Percentiles rank a stretch among this genome's conserved stretches.
These are phyloP conservation scores for Oryzias javanicus DNA, from an alignment of 2,113 vertebrate species.

Conservation along the genomic window DNA sequence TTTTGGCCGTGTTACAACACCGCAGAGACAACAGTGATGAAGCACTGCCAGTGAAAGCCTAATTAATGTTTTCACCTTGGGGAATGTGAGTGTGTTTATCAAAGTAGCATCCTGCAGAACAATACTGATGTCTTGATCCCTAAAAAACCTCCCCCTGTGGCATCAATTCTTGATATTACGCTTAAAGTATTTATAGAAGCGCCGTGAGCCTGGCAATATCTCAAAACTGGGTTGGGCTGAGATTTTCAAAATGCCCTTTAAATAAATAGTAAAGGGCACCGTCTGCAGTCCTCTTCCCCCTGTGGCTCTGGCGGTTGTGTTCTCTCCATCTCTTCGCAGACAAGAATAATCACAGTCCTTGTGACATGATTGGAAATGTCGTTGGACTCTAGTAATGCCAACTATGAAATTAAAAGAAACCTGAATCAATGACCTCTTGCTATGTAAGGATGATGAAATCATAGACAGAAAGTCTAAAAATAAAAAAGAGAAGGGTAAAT, in stretches of 20 bases:
- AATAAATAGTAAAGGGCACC: background rate
- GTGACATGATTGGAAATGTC: too few species aligned
- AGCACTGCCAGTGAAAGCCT: conserved; percentile 23
- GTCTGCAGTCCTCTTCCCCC: background rate
- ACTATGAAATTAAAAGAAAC: too few species aligned
- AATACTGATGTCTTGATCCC: too few species aligned
- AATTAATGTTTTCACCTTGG: conserved; percentile 45
- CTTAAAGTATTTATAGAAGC: background rate
- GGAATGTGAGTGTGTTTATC: background rate
- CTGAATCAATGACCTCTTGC: too few species aligned
- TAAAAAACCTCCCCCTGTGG: background rate
- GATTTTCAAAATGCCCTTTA: background rate
- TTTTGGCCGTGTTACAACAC: conserved; percentile 20
- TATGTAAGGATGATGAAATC: too few species aligned
- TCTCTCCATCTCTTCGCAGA: background rate
- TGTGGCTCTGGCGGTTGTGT: background rate
- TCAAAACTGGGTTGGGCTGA: background rate
- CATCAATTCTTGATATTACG: background rate
- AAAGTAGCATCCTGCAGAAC: background rate
- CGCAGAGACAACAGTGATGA: conserved; percentile 46
- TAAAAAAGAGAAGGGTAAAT: too few species aligned
- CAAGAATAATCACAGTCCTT: background rate
- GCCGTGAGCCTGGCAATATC: background rate
- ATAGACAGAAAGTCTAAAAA: too few species aligned
- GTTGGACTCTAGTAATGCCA: too few species aligned